Percentiles rank a stretch among this genome's conserved stretches.
These are phyloP conservation scores for Andrena chrysosceles DNA, from an alignment of 2,888 invertebrate genomes.

Conservation along the genomic window DNA sequence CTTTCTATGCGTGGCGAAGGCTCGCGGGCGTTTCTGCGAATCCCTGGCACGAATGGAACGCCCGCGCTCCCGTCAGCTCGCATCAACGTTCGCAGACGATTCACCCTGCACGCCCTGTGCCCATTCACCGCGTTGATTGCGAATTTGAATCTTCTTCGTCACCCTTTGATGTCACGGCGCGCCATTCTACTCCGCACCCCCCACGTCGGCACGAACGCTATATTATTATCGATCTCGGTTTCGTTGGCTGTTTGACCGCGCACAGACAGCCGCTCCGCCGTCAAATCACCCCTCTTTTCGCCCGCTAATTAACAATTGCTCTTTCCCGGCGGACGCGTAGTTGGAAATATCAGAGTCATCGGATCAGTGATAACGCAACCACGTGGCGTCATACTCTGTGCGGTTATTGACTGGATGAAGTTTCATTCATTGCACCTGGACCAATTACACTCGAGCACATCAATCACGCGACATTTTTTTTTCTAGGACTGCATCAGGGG, in stretches of 20 bases:
- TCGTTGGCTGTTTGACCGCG: conserved; percentile 34
- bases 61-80: conserved; percentile 42
- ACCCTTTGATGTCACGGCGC: conserved; percentile 47
- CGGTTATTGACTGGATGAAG: neutral
- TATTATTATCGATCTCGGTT: conserved; percentile 55
- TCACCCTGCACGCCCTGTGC: conserved; percentile 17
- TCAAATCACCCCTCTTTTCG: conserved; percentile 35
- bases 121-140: conserved; percentile 66
- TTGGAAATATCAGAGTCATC: neutral
- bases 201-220: neutral
- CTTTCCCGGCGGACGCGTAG: neutral
- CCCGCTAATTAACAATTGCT: conserved; percentile 48
- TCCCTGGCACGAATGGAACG: conserved; percentile 41
- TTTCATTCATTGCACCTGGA: neutral
- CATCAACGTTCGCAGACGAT: conserved; percentile 47
- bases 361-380: neutral
- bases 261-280: neutral
- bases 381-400: neutral
- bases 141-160: conserved; percentile 69
- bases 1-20: conserved; percentile 58
- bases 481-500: no score
- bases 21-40: conserved; percentile 43
- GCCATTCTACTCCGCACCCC: neutral
- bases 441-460: no score
- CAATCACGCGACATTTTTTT: no score